phyloP scores from a whole-genome alignment of 1,140 invertebrate genomes.

The Bombus breviceps region DNA sequence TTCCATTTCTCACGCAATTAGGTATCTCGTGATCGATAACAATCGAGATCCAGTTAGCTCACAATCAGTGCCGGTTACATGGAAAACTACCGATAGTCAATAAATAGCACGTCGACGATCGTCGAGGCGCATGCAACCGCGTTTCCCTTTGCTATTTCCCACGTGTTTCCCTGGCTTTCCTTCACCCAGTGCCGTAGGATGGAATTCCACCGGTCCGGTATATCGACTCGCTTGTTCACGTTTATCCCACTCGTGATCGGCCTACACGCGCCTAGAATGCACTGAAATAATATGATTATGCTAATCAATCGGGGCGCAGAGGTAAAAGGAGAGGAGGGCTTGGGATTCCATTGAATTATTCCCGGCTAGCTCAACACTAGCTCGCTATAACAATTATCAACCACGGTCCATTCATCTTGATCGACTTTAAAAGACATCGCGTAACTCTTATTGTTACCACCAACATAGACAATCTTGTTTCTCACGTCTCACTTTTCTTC shows the following conservation, averaged over 20 bases:
- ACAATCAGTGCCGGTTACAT: conserved; percentile 22
- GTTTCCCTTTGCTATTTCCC: conserved; percentile 46
- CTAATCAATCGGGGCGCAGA: conserved; percentile 46
- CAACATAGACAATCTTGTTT: conserved; percentile 18
- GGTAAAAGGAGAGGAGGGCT: conserved; percentile 6
- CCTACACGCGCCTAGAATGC: conserved; percentile 66
- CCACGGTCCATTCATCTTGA: conserved; percentile 72
- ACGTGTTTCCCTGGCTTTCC: conserved; percentile 43
- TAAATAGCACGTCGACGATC: conserved; percentile 23
- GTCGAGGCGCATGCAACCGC: conserved; percentile 1
- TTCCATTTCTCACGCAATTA: conserved; percentile 40
- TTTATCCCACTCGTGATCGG: conserved; percentile 66
- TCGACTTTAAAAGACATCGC: conserved; percentile 56
- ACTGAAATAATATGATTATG: conserved; percentile 69
- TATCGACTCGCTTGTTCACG: conserved; percentile 33
- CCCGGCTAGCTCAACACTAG: conserved; percentile 45
- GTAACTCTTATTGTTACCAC: conserved; percentile 54
- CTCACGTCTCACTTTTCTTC: neutral
- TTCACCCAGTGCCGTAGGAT: conserved; percentile 47
- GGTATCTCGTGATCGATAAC: neutral
- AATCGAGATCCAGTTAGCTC: conserved; percentile 18
- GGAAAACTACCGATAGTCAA: conserved; percentile 43
- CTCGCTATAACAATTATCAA: conserved; percentile 66
- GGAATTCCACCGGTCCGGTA: conserved; percentile 42
- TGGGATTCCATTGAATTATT: conserved; percentile 61